phyloP scores from a whole-genome alignment of 1,140 invertebrate genomes.

The Drosophila auraria region DNA sequence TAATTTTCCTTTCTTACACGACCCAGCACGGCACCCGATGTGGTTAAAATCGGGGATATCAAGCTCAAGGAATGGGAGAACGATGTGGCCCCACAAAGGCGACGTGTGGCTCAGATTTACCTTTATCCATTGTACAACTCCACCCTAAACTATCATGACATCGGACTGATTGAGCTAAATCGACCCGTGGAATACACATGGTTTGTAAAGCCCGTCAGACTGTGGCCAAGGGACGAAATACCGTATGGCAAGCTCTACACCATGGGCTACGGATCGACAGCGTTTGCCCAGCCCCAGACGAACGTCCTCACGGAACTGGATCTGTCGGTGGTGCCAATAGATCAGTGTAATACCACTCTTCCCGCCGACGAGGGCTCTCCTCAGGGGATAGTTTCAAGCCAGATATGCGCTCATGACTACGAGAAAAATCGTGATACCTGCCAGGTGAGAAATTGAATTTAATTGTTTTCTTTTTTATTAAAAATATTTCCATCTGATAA shows the following conservation, averaged over 20 bases:
- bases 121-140: slow-evolving; percentile 60
- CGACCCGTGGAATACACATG: slow-evolving; percentile 56
- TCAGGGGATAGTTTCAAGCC: slow-evolving; percentile 49
- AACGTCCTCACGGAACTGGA: slow-evolving; percentile 66
- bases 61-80: slow-evolving; percentile 59
- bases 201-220: slow-evolving; percentile 55
- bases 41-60: slow-evolving; percentile 67
- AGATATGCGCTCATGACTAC: slow-evolving; percentile 66
- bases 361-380: slow-evolving; percentile 50
- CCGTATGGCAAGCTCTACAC: slow-evolving; percentile 57
- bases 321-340: slow-evolving; percentile 49
- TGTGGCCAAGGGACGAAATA: slow-evolving; percentile 60
- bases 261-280: slow-evolving; percentile 71
- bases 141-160: slow-evolving; percentile 61
- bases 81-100: slow-evolving; percentile 50
- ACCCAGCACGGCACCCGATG: slow-evolving; percentile 44
- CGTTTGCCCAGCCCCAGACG: slow-evolving; percentile 59
- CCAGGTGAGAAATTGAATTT: slow-evolving; percentile 42
- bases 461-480: no score
- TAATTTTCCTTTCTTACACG: not conserved
- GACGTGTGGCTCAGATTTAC: slow-evolving; percentile 45
- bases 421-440: slow-evolving; percentile 70
- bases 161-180: slow-evolving; percentile 56
- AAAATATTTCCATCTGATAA: no score
- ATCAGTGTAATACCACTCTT: slow-evolving; percentile 51